Evolutionary conservation across 2,797 vertebrate species (phyloP), one percentile per base, ranked within the genome.

Genomic region (Lacerta bilineata): DNA sequence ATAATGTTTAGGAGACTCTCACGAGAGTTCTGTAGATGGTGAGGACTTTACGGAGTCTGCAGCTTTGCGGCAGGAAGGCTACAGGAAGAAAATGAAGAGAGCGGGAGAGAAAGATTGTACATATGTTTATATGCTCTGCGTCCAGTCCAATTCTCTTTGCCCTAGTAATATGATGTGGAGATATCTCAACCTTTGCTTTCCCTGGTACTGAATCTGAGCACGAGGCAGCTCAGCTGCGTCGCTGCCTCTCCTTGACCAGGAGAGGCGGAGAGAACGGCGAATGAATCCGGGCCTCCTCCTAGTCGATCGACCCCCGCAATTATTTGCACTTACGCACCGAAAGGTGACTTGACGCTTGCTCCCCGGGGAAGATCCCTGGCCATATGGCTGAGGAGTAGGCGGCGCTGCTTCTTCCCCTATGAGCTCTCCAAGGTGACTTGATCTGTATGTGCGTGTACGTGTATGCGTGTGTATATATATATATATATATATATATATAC

Each of bases 11-110:
- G 91, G 91, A 92, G 89, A 93, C 93, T 95, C 91, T 95, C 92
- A 2, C 93, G 3, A 89, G 91, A 91, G 93, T 94, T 94, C 94
- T 96, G 94, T 95, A 95, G 97, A 96, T 94, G 95, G 95, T 93
- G 87, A 94, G 92, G 71, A 10, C 92, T 91, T 95, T 94, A 92
- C 95, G 83, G 93, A 91, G 90, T 92, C 92, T 91, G 91, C 92
- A 91, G 91, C 94, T 93, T 92, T 88, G 92, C 92, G 94, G 93
- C 95, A 91, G 91, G 87, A 87, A 90, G 91, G 87, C 92, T 93
- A 92, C 88, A 94, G 91, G 93, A 94, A 93, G 36, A 29, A 23
- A 33, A n/a, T 3, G 15, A 15, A 29, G 29, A 29, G 55, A 50
- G 43, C 2, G 18, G 11, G 39, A 3, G 4, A 15, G 17, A 29